A percentile compares a stretch with the other conserved stretches of the same genome.
Evolutionary conservation across 2,113 vertebrate genomes (phyloP).

Genomic region (Hystrix brachyura): DNA sequence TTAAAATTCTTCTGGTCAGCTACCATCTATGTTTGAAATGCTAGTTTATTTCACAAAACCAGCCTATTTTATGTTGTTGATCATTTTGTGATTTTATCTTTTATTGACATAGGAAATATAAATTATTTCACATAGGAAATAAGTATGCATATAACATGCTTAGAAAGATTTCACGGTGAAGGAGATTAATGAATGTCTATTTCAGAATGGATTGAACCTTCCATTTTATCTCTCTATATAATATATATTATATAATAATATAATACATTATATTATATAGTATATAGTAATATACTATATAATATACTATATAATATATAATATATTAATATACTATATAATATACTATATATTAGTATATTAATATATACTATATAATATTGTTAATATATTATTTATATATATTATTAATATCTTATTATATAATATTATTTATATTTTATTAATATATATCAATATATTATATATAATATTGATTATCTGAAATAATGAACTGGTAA

Average conservation of each 20-base stretch:
- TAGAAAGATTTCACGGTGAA: not conserved
- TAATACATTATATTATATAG: no score
- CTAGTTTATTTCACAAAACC: slow-evolving; percentile 11
- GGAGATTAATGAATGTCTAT: slow-evolving; percentile 26
- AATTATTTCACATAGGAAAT: not conserved
- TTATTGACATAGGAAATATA: not conserved
- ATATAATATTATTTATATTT: no score
- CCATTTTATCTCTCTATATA: not conserved
- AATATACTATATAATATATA: no score
- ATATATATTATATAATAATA: not conserved
- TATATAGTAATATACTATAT: no score
- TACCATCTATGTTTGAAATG: not conserved
- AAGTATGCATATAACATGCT: not conserved
- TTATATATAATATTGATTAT: not conserved
- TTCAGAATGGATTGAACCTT: not conserved
- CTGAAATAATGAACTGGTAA: not conserved
- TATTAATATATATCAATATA: no score
- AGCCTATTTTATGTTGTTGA: not conserved
- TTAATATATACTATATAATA: not conserved
- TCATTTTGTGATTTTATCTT: not conserved
- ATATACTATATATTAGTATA: not conserved
- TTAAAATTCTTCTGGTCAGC: not conserved
- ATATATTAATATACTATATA: no score
- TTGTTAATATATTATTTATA: not conserved
- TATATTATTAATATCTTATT: not conserved